phyloP scores from a whole-genome alignment of 2,888 invertebrate genomes.

The Polia nebulosa region DNA sequence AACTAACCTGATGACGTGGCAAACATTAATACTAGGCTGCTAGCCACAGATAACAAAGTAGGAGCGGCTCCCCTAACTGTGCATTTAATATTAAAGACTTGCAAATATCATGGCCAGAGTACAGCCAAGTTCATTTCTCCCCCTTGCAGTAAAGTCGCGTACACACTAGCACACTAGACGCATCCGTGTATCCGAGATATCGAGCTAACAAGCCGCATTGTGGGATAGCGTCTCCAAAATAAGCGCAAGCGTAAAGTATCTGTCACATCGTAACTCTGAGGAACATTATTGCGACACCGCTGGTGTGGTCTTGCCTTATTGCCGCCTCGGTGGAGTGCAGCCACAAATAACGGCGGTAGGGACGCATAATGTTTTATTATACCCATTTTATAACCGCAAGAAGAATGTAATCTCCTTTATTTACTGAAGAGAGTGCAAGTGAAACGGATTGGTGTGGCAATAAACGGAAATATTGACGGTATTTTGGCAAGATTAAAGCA shows the following conservation, averaged over 20 bases:
- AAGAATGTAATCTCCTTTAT: conserved; percentile 87
- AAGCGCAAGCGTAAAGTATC: conserved; percentile 77
- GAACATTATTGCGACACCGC: conserved; percentile 72
- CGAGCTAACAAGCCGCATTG: conserved; percentile 69
- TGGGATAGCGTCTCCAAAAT: conserved; percentile 66
- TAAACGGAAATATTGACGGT: conserved; percentile 72
- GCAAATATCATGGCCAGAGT: conserved; percentile 79
- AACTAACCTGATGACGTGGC: conserved; percentile 58
- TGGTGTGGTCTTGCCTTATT: conserved; percentile 79
- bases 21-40: conserved; percentile 71
- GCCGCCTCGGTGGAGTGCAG: conserved; percentile 81
- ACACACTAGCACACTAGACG: conserved; percentile 72
- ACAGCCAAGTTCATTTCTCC: conserved; percentile 72
- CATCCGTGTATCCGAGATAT: conserved; percentile 59
- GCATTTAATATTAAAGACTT: conserved; percentile 86
- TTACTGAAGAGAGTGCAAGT: conserved; percentile 80
- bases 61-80: conserved; percentile 73
- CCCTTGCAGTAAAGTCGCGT: conserved; percentile 72
- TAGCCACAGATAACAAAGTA: conserved; percentile 80
- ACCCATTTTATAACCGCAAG: conserved; percentile 84
- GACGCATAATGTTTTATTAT: conserved; percentile 88
- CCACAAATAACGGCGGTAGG: conserved; percentile 83
- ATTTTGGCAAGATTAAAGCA: conserved; percentile 24
- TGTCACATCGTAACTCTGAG: conserved; percentile 74
- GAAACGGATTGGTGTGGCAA: conserved; percentile 77